These are phyloP conservation scores for Drosophila multiciliata DNA, from an alignment of 2,888 invertebrate species.

Conservation along the genomic window DNA sequence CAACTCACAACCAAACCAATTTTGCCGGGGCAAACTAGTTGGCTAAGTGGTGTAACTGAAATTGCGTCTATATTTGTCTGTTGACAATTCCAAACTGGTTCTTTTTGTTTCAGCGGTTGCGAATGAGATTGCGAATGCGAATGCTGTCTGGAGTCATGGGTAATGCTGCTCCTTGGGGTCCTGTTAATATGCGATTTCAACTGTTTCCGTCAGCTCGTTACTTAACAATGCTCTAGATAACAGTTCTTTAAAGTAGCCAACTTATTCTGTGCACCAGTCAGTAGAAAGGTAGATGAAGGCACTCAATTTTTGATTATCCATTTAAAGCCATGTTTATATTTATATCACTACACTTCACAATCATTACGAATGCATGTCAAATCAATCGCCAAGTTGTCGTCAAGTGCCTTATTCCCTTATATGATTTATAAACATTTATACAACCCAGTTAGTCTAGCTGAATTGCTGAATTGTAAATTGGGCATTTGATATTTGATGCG, in stretches of 20 bases:
- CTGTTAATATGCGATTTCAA: slow-evolving; percentile 51
- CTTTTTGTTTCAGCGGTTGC: slow-evolving; percentile 19
- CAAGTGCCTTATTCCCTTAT: slow-evolving; percentile 23
- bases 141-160: slow-evolving; percentile 12
- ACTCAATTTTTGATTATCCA: background rate
- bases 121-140: slow-evolving; percentile 12
- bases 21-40: slow-evolving; percentile 43
- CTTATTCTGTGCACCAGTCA: background rate
- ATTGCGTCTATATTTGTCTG: slow-evolving; percentile 40
- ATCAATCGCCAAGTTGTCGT: slow-evolving; percentile 36
- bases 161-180: slow-evolving; percentile 59
- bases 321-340: background rate
- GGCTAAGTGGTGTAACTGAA: slow-evolving; percentile 22
- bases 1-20: background rate
- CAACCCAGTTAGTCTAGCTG: slow-evolving; percentile 14
- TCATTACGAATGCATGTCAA: slow-evolving; percentile 8
- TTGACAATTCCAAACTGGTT: slow-evolving; percentile 47
- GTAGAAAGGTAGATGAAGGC: background rate
- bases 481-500: slow-evolving; percentile 43
- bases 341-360: background rate
- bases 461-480: slow-evolving; percentile 53
- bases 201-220: slow-evolving; percentile 18
- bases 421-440: slow-evolving; percentile 18
- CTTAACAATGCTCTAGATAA: background rate
- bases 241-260: background rate